Evolutionary conservation across 2,888 invertebrate species (phyloP).

Genomic region (Drosophila barbarae): DNA sequence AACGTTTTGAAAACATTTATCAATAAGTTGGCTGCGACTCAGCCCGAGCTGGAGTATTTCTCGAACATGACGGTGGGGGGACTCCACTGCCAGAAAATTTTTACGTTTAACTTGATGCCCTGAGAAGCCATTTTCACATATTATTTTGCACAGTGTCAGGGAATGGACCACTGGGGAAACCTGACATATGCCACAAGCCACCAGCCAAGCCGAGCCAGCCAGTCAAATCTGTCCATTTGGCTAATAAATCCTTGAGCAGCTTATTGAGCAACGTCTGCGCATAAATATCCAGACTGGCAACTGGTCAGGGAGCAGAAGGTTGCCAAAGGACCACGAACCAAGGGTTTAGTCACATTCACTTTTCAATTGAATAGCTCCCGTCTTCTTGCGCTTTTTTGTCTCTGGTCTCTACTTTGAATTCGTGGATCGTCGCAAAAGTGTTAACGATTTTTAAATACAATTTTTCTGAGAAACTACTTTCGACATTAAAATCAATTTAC

Average conservation of each 20-base stretch:
- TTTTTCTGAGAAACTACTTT: not conserved
- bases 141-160: conserved; percentile 54
- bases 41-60: conserved; percentile 38
- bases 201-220: conserved; percentile 41
- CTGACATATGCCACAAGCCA: conserved; percentile 58
- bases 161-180: conserved; percentile 30
- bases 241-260: conserved; percentile 80
- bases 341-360: conserved; percentile 12
- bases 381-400: not conserved
- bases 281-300: conserved; percentile 71
- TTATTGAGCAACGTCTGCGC: conserved; percentile 76
- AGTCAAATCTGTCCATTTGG: conserved; percentile 80
- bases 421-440: conserved; percentile 56
- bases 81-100: conserved; percentile 17
- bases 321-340: conserved; percentile 19
- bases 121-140: not conserved
- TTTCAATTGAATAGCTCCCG: conserved; percentile 52
- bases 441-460: conserved; percentile 60
- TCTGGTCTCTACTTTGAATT: conserved; percentile 23
- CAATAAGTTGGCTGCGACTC: conserved; percentile 55
- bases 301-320: conserved; percentile 46
- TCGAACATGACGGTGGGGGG: conserved; percentile 10
- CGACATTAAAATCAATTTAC: no score
- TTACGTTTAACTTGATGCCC: not conserved
- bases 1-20: conserved; percentile 69